phyloP scores from a whole-genome alignment of 2,797 vertebrate genomes.

The Molossus alvarezi region DNA sequence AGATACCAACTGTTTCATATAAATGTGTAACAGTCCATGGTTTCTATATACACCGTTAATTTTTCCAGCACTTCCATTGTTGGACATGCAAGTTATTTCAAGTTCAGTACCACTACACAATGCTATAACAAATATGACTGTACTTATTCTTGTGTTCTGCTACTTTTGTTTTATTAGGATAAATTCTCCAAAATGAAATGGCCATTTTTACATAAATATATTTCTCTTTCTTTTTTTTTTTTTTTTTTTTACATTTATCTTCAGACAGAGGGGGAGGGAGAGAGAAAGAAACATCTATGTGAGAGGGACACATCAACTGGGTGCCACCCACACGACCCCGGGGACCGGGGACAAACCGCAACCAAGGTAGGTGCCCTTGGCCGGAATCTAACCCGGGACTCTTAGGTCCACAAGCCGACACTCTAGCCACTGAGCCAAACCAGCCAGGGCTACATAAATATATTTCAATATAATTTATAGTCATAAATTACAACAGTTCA shows the following conservation, averaged over 20 bases:
- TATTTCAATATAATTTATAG: constrained; percentile 41
- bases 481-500: constrained; percentile 29
- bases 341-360: too few species aligned
- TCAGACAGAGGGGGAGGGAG: too few species aligned
- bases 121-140: not conserved
- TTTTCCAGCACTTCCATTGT: constrained; percentile 30
- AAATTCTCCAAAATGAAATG: constrained; percentile 52
- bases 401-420: too few species aligned
- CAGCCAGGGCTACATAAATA: not conserved
- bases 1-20: constrained; percentile 41
- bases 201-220: constrained; percentile 48
- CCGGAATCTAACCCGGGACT: too few species aligned
- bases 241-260: too few species aligned
- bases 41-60: not conserved
- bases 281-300: too few species aligned
- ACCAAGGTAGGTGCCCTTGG: too few species aligned
- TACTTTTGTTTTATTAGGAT: not conserved
- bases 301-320: too few species aligned
- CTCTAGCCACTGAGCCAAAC: too few species aligned
- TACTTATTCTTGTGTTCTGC: constrained; percentile 35
- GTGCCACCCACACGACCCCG: too few species aligned
- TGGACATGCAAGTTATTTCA: constrained; percentile 2
- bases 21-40: not conserved
- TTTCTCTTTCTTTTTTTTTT: not conserved
- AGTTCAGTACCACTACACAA: not conserved